Base-by-base conservation (phyloP, 2,888 invertebrate genomes). In the Physocephala rufipes region DNA sequence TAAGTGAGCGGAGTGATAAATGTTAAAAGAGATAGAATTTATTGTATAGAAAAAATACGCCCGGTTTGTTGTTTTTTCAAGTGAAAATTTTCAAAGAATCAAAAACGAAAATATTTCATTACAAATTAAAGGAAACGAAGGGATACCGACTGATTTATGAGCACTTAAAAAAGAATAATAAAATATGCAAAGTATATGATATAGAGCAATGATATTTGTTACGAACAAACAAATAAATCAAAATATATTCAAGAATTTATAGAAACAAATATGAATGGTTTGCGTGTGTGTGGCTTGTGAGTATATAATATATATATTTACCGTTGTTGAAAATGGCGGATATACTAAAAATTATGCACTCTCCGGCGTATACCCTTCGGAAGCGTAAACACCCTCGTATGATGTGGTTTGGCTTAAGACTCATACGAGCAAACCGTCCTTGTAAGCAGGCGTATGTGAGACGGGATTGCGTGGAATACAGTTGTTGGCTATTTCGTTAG, bases 81-180 rank as follows among this genome's bases (percentile, higher is more conserved):
- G 58, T 58, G 28, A 28, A 58, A 58, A 58, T 24, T 58, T 24
- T 28, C 12, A 73, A 74, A 15, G 51, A 58, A 26, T 24, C 26
- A 67, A 67, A 71, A 51, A 36, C 45, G 30, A 70, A 59, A 70
- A 47, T 36, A 49, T 70, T 62, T 67, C 67, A 61, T 26, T 64
- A 7, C 30, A 26, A 45, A 63, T 63, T 62, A 43, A 47, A 45
- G 16, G 19, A 62, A 19, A 66, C 59, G 62, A 72, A 66, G 65
- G 72, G 65, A 15, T 65, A 21, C 67, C 67, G 73, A 74, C 77
- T 80, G 79, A 81, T 81, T 79, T 81, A 81, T 79, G 79, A 79
- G 78, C 75, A 78, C 79, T 78, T 77, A 76, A 78, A 73, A 73
- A 70, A 63, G 80, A 81, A 81, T 81, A 81, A 81, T 81, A 75